These are phyloP conservation scores for Pandemis heparana DNA, from an alignment of 2,888 invertebrate genomes.

Conservation along the genomic window DNA sequence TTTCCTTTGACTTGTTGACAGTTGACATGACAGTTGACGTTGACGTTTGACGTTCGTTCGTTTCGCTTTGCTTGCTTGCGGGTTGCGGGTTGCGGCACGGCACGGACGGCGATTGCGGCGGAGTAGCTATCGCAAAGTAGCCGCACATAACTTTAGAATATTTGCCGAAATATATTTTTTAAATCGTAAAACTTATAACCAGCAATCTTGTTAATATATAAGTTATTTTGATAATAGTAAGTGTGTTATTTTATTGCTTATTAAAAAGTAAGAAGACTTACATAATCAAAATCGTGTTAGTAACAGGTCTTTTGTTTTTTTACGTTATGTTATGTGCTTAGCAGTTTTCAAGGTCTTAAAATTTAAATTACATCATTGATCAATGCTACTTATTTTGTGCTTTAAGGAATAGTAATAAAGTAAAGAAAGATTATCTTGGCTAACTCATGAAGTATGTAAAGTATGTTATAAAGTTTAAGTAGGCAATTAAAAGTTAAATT, in stretches of 20 bases:
- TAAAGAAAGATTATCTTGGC: too few relatives aligned
- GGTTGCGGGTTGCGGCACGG: too few relatives aligned
- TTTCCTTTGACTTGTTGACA: neutral
- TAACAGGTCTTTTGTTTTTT: slow-evolving; percentile 35
- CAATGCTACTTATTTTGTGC: too few relatives aligned
- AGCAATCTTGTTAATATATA: neutral
- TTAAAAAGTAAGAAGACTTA: slow-evolving; percentile 10
- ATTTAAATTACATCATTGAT: slow-evolving; percentile 37
- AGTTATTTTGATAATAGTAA: neutral
- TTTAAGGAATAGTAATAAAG: too few relatives aligned
- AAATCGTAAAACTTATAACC: neutral
- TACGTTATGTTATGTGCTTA: slow-evolving; percentile 11
- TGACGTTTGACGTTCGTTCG: neutral
- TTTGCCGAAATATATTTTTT: neutral
- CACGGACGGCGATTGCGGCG: neutral
- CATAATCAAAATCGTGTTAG: slow-evolving; percentile 36
- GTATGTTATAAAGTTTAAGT: too few relatives aligned
- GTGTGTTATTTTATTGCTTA: neutral
- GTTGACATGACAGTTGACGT: too few relatives aligned
- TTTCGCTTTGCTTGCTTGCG: neutral
- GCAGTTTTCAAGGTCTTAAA: slow-evolving; percentile 32
- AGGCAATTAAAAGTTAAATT: too few relatives aligned
- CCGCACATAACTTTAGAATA: slow-evolving; percentile 4
- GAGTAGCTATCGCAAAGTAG: slow-evolving; percentile 17
- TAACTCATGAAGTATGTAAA: too few relatives aligned